Evolutionary conservation across 2,797 vertebrate species (phyloP).

Genomic region (Neosilurus hyrtlii): DNA sequence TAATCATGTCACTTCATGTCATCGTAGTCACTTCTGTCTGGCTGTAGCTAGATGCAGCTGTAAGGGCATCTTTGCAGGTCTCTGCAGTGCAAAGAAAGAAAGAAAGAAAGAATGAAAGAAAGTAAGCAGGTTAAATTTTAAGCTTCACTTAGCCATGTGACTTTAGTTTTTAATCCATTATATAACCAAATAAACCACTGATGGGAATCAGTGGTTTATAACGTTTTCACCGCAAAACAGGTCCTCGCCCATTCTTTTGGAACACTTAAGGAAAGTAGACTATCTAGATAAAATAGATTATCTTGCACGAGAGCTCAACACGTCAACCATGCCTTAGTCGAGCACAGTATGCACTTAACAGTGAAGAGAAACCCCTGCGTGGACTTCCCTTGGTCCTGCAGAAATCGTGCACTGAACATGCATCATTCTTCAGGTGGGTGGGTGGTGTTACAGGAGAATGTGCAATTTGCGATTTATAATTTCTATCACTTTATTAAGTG

Average conservation of each 20-base stretch:
- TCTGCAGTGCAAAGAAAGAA: slow-evolving; percentile 61
- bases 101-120: background rate
- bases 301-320: no score
- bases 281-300: no score
- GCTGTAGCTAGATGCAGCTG: slow-evolving; percentile 66
- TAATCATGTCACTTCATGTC: slow-evolving; percentile 62
- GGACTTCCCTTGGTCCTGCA: no score
- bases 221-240: no score
- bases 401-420: no score
- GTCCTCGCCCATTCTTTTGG: background rate
- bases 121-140: background rate
- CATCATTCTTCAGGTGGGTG: no score
- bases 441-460: no score
- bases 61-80: slow-evolving; percentile 71
- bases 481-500: no score
- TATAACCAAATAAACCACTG: background rate
- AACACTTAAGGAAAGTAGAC: background rate
- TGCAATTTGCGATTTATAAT: no score
- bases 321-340: no score
- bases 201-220: background rate
- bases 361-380: no score
- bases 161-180: background rate
- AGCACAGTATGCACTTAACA: no score
- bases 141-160: background rate
- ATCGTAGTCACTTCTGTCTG: slow-evolving; percentile 73